These are phyloP conservation scores for Bacillus rossius DNA, from an alignment of 1,140 invertebrate species.

Conservation along the genomic window DNA sequence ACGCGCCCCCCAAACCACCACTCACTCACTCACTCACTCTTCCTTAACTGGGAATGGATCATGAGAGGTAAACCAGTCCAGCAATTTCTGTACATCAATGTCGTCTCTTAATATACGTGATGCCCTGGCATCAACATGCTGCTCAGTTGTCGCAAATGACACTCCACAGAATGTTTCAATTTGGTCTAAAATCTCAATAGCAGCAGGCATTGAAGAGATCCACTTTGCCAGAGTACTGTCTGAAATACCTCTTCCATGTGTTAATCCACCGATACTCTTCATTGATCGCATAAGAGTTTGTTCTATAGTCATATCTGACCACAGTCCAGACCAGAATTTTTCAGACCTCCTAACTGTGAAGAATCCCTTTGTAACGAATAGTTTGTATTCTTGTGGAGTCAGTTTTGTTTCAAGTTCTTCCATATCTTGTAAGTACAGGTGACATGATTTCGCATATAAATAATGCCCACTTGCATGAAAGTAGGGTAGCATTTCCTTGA, in stretches of 20 bases:
- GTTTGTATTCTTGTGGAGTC: conserved; percentile 33
- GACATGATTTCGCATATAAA: conserved; percentile 39
- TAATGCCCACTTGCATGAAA: conserved; percentile 41
- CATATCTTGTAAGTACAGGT: conserved; percentile 34
- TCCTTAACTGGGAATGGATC: no score
- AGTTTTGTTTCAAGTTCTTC: conserved; percentile 27
- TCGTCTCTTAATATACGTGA: no score
- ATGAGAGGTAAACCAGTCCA: no score
- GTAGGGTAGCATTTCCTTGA: conserved; percentile 42
- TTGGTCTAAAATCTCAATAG: conserved; percentile 20
- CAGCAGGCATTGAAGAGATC: conserved; percentile 32
- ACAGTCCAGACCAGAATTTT: conserved; percentile 41
- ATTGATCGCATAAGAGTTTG: conserved; percentile 38
- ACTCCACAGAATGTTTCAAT: conserved; percentile 36
- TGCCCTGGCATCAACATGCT: conserved; percentile 41
- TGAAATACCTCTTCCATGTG: conserved; percentile 25
- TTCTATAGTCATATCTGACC: conserved; percentile 39
- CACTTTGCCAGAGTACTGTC: conserved; percentile 30
- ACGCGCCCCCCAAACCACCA: no score
- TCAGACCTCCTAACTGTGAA: conserved; percentile 39
- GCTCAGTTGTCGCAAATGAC: conserved; percentile 33
- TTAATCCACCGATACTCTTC: conserved; percentile 29
- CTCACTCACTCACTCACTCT: no score
- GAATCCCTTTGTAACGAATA: conserved; percentile 33
- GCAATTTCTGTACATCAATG: no score